Base-by-base conservation (phyloP, 2,888 invertebrate genomes). In the Meloe dianella region DNA sequence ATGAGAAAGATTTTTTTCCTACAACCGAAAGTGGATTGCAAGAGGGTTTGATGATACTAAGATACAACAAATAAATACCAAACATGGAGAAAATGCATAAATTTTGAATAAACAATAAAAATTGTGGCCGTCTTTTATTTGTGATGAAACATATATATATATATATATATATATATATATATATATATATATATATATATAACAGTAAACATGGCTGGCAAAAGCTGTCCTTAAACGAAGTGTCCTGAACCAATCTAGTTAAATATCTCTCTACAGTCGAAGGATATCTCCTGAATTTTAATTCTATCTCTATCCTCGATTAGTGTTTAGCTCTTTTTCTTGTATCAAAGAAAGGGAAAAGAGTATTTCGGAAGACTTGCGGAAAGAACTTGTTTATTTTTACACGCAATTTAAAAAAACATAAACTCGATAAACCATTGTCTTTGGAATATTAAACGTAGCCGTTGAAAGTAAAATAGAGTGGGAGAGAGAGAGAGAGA, bases 231-330 rank as follows among this genome's bases (percentile, higher is more conserved):
- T 56, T 47, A 27, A 57, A 24, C 24, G 62, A 57, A 67, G 67
- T 68, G 38, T 68, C 68, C 63, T 65, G 63, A 68, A 66, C 68
- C 68, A 68, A 66, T 68, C 65, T 68, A 63, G 68, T 68, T 68
- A 68, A 68, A 66, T 61, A 68, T 65, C 63, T 66, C 58, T 63
- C 68, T 60, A 56, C 60, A 63, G 65, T 57, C 51, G 67, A 12
- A 35, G 51, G 61, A 64, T 64, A 67, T 67, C 64, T 67, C 67
- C 68, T 63, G 68, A 68, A 68, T 68, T 65, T 68, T 68, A 68
- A 68, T 68, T 68, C 65, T 24, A 47, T 35, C 58, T 58, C 64
- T 38, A 35, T 32, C 35, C n/a, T 38, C 20, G 27, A 17, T 17
- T 29, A 17, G 29, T 58, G 14, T 58, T 38, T 27, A 32, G 20